phyloP scores from a whole-genome alignment of 2,888 invertebrate genomes.

The Teleiodes luculella region DNA sequence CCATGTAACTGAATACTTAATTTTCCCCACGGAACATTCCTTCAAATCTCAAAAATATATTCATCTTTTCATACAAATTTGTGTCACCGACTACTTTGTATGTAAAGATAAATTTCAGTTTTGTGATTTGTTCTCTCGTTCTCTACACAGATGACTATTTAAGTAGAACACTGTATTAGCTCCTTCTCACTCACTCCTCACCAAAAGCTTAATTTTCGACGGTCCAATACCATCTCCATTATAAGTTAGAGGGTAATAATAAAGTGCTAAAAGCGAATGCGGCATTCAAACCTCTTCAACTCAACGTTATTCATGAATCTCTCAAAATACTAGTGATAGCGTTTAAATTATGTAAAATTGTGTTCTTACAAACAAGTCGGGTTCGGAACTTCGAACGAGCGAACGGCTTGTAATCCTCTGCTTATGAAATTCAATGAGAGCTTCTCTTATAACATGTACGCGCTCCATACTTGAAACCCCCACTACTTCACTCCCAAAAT shows the following conservation, averaged over 20 bases:
- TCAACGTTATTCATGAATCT: not conserved
- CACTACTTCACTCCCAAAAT: not conserved
- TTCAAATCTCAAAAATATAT: no score
- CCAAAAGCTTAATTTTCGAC: not conserved
- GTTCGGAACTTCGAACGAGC: slow-evolving; percentile 25
- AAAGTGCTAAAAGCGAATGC: no score
- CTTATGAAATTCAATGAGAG: slow-evolving; percentile 33
- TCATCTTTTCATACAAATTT: no score
- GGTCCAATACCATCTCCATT: not conserved
- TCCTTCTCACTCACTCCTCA: no score
- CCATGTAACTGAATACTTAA: no score
- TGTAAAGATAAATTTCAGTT: no score
- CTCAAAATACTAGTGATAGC: not conserved
- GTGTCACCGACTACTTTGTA: no score
- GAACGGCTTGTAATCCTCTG: slow-evolving; percentile 27
- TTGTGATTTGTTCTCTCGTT: no score
- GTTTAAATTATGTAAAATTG: slow-evolving; percentile 10
- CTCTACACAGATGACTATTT: no score
- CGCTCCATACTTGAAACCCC: not conserved
- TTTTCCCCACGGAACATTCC: no score
- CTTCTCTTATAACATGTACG: slow-evolving; percentile 14
- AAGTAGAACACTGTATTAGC: no score
- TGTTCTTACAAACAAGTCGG: slow-evolving; percentile 22
- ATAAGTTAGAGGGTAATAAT: no score
- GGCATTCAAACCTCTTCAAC: not conserved